Conservation (phyloP, 2,113 vertebrate genomes). For the Dinomys branickii region DNA sequence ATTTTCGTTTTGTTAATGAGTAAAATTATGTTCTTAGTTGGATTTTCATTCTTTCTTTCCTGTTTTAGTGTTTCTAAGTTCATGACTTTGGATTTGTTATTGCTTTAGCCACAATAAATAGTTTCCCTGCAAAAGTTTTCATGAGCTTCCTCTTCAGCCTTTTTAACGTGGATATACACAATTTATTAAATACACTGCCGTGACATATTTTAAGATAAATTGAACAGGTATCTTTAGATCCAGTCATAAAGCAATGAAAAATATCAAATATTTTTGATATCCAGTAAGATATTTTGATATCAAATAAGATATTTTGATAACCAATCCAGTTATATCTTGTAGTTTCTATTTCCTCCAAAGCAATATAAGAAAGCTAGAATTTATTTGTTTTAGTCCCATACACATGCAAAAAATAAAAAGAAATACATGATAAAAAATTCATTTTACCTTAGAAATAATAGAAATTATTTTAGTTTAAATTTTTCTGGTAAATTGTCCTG, state of each 20-base stretch:
- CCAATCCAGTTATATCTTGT: background rate
- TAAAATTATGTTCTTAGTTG: background rate
- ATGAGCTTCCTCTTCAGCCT: background rate
- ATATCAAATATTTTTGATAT: background rate
- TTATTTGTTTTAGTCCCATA: background rate
- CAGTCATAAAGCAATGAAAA: background rate
- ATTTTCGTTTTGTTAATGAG: background rate
- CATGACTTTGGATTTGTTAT: background rate
- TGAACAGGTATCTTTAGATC: background rate
- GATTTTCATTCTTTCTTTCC: background rate
- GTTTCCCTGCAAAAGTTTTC: conserved; percentile 17
- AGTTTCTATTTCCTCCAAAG: background rate
- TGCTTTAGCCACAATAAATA: background rate
- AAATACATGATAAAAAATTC: background rate
- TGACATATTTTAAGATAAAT: background rate
- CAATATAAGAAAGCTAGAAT: background rate
- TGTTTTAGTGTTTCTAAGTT: background rate
- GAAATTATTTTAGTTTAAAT: background rate
- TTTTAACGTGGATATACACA: background rate
- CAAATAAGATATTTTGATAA: too few species aligned
- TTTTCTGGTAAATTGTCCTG: too few species aligned
- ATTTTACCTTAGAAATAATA: conserved; percentile 29
- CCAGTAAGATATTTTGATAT: too few species aligned
- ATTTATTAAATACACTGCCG: background rate
- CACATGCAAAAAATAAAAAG: background rate